Base-by-base conservation (phyloP, 2,113 vertebrate genomes). In the Megaleporinus macrocephalus region DNA sequence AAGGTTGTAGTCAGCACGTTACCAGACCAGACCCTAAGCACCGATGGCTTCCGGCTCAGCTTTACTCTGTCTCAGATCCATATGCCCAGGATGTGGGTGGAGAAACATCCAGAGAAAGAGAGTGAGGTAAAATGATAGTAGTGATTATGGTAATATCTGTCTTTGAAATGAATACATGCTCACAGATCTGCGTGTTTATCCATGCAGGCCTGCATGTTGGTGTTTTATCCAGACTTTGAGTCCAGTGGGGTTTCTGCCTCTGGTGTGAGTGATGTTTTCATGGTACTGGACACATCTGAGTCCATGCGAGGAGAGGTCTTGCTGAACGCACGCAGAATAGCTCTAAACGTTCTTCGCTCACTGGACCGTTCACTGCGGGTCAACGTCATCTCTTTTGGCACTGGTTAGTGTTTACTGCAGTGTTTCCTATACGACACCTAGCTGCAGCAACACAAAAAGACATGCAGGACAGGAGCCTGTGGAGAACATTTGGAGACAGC, bases 81-180 rank as follows among this genome's bases (percentile, higher is more conserved):
- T 87, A 90, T 95, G 36, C 94, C 94, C 85, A 93, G 95, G 89
- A 98, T 97, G 95, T 96, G 95, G 94, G 94, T 97, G 79, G 95
- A 97, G 86, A 95, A 94, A 57, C 94, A 96, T 90, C 95, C 95
- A 22, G 91, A 95, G 65, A 95, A 95, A 88, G 92, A 93, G 83
- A 97, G 92, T 41, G 94, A 97, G 93, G 95, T 96, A 12, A 73
- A 79, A 36, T 36, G 36, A 36, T 36, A 36, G 3, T 36, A 36
- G 7, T 36, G 36, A 36, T 4, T 36, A 33, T 51, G 5, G 76
- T 4, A 87, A 62, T 47, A 62, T 4, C 7, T 27, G 4, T 20
- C 9, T 27, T 51, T 18, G 29, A n/a, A 51, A 26, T 63, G 27
- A 68, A 47, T 15, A n/a, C 26, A 20, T 5, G 11, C 0, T 2